Base-by-base conservation (phyloP, 2,797 vertebrate genomes). In the Hippocampus kuda region DNA sequence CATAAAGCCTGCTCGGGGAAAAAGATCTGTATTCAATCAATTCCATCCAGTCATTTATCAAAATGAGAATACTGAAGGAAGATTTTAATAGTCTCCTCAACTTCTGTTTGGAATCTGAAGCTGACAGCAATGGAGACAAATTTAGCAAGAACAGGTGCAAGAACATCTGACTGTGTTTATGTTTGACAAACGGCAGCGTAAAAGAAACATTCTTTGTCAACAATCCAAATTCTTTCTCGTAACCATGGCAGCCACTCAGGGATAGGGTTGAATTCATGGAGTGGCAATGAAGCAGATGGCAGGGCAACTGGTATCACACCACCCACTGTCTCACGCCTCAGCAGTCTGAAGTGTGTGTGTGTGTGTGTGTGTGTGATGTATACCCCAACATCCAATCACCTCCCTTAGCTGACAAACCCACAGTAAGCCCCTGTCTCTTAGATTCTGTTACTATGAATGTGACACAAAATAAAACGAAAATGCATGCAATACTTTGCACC, bases 211-310 rank as follows among this genome's bases (percentile, higher is more conserved):
- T 82, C 77, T 49, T 13, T 11, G 27, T 18, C 9, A 61, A 60
- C 27, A 34, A 38, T 61, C 27, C 57, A 20, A 30, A 34, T 73
- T 42, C 77, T 69, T 72, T 73, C 69, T 75, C 66, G 83, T 84
- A 71, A 78, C 80, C 71, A 79, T 74, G 78, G 78, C 1, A 62
- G 56, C 70, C 72, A 68, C 22, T 77, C 73, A 73, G 48, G 72
- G 73, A 16, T 69, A 69, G 76, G 65, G 51, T 65, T 48, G 75
- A 75, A 67, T 72, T 78, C 75, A 54, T 72, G 76, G 76, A 74
- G 77, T 60, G 75, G 74, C 63, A 79, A 75, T 65, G 73, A 71
- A 77, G 79, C 88, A 88, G 88, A 88, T 88, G 87, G 86, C 72
- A 54, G 75, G 73, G 78, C 77, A 70, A 77, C 74, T 49, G 78